These are phyloP conservation scores for Gallinago undulata DNA, from an alignment of 2,113 vertebrate genomes.

Conservation along the genomic window DNA sequence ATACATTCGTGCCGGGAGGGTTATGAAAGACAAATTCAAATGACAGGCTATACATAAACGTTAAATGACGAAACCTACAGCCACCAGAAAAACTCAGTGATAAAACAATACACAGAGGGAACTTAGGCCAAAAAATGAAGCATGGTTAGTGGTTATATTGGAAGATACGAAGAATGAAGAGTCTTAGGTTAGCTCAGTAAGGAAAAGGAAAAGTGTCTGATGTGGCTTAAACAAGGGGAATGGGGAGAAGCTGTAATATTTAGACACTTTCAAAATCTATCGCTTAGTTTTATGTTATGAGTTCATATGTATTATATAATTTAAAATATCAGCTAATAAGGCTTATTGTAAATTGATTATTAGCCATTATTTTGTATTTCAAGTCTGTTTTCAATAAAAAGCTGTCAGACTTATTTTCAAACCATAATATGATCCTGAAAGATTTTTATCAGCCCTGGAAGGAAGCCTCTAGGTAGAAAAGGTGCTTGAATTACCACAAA, in stretches of 20 bases:
- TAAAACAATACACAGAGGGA: neutral
- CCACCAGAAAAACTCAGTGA: neutral
- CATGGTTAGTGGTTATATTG: neutral
- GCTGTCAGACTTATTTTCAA: neutral
- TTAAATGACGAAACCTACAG: neutral
- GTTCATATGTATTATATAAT: neutral
- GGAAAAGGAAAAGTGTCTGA: neutral
- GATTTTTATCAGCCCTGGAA: neutral
- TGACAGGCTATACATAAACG: neutral
- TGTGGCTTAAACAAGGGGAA: neutral
- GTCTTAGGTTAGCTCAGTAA: neutral
- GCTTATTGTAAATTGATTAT: neutral
- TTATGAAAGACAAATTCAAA: neutral
- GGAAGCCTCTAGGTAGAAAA: neutral
- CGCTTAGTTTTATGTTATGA: neutral
- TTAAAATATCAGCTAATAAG: neutral
- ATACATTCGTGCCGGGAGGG: neutral
- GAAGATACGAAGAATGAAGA: neutral
- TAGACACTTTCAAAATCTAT: neutral
- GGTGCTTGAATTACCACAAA: neutral
- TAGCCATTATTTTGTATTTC: neutral
- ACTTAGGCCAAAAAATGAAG: neutral
- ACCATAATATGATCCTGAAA: neutral
- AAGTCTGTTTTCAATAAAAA: neutral
- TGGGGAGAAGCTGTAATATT: neutral